Evolutionary conservation across 2,797 vertebrate genomes (phyloP), one percentile per base, ranked within the genome.

Genomic region (Argyrosomus regius): DNA sequence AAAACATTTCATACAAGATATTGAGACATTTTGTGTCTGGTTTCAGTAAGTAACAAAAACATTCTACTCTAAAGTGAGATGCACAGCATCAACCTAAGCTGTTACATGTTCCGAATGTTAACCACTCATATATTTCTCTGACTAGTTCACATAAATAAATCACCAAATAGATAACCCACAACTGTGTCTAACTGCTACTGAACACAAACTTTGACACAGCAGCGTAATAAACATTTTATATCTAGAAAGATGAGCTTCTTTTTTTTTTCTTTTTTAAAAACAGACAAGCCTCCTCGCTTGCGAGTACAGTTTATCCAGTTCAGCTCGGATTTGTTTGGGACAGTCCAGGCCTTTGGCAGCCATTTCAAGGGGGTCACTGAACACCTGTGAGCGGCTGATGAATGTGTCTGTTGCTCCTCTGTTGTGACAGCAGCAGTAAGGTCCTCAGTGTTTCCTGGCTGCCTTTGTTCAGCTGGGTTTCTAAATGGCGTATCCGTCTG

Each of bases 71-170:
- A 92, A 39, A 81, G 81, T 78, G 82, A 82, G 91, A 93, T 92
- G 92, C 92, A 91, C 91, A 90, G 92, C 93, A 93, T 92, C 91
- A 77, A 89, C 79, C 92, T 92, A 90, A 80, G 84, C 85, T 80
- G 77, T 81, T 77, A 92, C 89, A 85, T 72, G 65, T 89, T 90
- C 89, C 49, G 70, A 91, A 89, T 88, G 83, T 90, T 87, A 80
- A 87, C 89, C 92, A 89, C 88, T 92, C 83, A 66, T 85, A 88
- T 80, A 72, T 76, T 86, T 93, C 78, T 91, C 88, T 91, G 86
- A 93, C 92, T 90, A 92, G 49, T 90, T 93, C 87, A 95, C 93
- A 93, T 94, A 89, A 93, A 95, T 92, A 93, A 94, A 89, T 90
- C 93, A 94, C 91, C 91, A 91, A 89, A 94, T 88, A 93, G 89